Evolutionary conservation across 2,888 invertebrate species (phyloP).

Genomic region (Phortica magna): DNA sequence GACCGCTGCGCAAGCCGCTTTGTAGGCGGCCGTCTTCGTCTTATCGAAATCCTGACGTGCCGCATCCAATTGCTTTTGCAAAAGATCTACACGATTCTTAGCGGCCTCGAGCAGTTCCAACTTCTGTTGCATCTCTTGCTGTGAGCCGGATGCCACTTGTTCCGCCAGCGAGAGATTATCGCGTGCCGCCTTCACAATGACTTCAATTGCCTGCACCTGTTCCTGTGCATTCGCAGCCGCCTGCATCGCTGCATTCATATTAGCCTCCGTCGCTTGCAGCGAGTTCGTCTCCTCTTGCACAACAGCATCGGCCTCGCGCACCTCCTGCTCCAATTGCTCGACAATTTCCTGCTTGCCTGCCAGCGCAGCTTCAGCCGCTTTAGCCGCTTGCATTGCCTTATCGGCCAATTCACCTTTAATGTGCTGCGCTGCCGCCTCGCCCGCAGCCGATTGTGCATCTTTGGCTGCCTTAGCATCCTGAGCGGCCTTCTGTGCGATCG

Average conservation of each 20-base stretch:
- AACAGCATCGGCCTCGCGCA: conserved; percentile 83
- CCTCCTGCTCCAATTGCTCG: conserved; percentile 84
- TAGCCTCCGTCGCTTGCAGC: conserved; percentile 82
- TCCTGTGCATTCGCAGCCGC: conserved; percentile 82
- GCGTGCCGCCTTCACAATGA: conserved; percentile 79
- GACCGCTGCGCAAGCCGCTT: conserved; percentile 83
- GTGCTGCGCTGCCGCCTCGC: conserved; percentile 85
- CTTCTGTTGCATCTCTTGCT: conserved; percentile 83
- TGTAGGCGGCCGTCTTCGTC: conserved; percentile 84
- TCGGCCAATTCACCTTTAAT: conserved; percentile 85
- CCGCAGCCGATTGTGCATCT: conserved; percentile 86
- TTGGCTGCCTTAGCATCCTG: conserved; percentile 85
- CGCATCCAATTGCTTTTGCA: conserved; percentile 82
- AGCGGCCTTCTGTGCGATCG: conserved; percentile 86
- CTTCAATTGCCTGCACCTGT: conserved; percentile 79
- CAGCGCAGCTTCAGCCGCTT: conserved; percentile 85
- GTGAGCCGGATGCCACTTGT: conserved; percentile 81
- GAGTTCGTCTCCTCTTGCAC: conserved; percentile 82
- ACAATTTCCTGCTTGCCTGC: conserved; percentile 85
- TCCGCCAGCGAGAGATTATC: conserved; percentile 82
- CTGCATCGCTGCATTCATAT: conserved; percentile 82
- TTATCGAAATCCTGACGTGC: conserved; percentile 82
- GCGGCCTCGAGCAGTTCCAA: conserved; percentile 84
- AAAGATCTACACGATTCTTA: conserved; percentile 82
- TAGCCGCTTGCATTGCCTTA: conserved; percentile 85